Conservation (phyloP, 2,888 invertebrate species). For the Drosophila lacicola region DNA sequence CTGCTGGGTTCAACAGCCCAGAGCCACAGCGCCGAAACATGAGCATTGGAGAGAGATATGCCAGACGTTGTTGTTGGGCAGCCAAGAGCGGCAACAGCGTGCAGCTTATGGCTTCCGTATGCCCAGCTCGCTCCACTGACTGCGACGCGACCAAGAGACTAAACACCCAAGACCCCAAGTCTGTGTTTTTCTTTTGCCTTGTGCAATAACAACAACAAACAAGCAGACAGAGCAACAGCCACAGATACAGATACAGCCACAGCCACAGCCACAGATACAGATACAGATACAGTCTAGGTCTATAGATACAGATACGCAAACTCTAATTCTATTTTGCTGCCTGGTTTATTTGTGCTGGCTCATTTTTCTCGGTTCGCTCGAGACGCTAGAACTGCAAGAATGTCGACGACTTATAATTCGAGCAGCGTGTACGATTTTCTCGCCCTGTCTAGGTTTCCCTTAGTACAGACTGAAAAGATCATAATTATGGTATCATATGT, state of each 20-base stretch:
- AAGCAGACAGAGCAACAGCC: constrained; percentile 9
- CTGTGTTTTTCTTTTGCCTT: constrained; percentile 20
- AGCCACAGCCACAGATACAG: constrained; percentile 29
- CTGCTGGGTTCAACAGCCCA: constrained; percentile 71
- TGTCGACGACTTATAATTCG: constrained; percentile 79
- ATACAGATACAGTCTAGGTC: constrained; percentile 23
- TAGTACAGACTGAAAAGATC: not conserved
- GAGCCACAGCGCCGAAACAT: constrained; percentile 54
- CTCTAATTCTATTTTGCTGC: constrained; percentile 68
- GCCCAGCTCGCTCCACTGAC: constrained; percentile 69
- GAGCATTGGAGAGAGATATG: constrained; percentile 60
- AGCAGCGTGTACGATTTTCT: constrained; percentile 68
- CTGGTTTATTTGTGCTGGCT: constrained; percentile 67
- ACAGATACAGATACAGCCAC: constrained; percentile 23
- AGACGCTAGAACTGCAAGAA: constrained; percentile 50
- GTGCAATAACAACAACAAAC: constrained; percentile 31
- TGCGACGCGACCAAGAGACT: constrained; percentile 39
- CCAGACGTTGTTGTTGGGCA: constrained; percentile 27
- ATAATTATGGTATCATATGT: constrained; percentile 61
- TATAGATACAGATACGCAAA: constrained; percentile 41
- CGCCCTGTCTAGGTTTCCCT: constrained; percentile 9
- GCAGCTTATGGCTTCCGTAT: constrained; percentile 76
- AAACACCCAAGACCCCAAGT: constrained; percentile 48
- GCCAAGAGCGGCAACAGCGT: constrained; percentile 29
- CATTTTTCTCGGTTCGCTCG: constrained; percentile 54